Base-by-base conservation (phyloP, 1,140 invertebrate species). In the Drosophila nasuta region DNA sequence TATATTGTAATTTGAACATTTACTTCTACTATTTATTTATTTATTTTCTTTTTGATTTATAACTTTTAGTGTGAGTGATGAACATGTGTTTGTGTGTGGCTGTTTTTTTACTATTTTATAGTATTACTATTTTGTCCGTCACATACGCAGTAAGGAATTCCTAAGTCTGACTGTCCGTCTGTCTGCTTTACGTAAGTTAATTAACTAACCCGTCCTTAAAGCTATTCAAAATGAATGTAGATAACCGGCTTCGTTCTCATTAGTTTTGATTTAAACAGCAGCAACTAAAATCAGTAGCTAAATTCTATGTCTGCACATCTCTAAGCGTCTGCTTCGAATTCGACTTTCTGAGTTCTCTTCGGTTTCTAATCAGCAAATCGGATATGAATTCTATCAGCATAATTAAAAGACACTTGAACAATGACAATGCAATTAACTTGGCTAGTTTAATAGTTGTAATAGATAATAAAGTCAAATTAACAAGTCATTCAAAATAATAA, bases 401-500 rank as follows among this genome's bases (percentile, higher is more conserved):
- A 6, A 28, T 20, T 52, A n/a, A 28, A 52, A n/a, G n/a, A 25
- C 20, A 28, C 48, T 33, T 52, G n/a, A 52, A n/a, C 48, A 20
- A 64, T 64, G 41, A 10, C 56, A 68, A 60, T 69, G 60, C 60
- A 80, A 77, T 72, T 57, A 66, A 46, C 41, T 70, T 65, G 62
- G 76, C 59, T 77, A 81, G 45, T 52, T 51, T 57, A 57, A 74
- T 69, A 74, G 56, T 74, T 74, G 66, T 49, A 54, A 30, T 51
- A 71, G 13, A 48, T 41, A 13, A 65, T 41, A 58, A 51, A 69
- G 62, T 52, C 62, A 64, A 64, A 64, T 64, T 65, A 65, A 75
- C 69, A 11, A 82, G 66, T 82, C 69, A 76, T 79, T 77, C 52
- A 83, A 85, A 69, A 74, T 73, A 79, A 71, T 38, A 79, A 64